These are phyloP conservation scores for Crotalus tigris DNA, from an alignment of 2,113 vertebrate species.

Conservation along the genomic window DNA sequence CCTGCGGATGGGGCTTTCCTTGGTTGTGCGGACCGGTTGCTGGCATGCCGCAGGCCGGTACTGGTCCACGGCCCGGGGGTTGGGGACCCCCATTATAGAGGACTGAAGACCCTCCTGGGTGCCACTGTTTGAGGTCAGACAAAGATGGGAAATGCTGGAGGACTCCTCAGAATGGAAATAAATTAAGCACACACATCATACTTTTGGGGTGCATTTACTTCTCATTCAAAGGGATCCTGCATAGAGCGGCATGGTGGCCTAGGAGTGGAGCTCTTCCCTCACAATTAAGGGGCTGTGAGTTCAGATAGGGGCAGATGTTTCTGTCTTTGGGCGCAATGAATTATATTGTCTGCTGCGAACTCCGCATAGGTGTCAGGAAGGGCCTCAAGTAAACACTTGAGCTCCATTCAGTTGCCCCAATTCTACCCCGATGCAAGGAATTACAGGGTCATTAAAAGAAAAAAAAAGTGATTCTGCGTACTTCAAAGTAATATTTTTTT, in stretches of 20 bases:
- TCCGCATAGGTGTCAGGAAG: not conserved
- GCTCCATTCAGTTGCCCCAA: not conserved
- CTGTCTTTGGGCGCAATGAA: not conserved
- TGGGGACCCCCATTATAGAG: too few species aligned
- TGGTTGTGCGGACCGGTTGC: too few species aligned
- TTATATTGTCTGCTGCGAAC: not conserved
- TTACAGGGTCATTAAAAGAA: not conserved
- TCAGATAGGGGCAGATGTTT: not conserved
- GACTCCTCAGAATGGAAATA: not conserved
- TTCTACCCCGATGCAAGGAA: not conserved
- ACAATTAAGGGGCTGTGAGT: too few species aligned
- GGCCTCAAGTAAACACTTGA: not conserved
- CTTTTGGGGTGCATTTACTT: not conserved
- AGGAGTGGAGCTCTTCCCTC: too few species aligned
- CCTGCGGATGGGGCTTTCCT: too few species aligned
- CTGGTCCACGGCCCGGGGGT: too few species aligned
- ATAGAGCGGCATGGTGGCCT: not conserved
- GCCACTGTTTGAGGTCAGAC: not conserved
- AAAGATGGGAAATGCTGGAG: not conserved
- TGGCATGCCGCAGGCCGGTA: too few species aligned
- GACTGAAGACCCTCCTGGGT: not conserved
- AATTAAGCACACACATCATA: not conserved
- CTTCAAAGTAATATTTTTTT: not conserved
- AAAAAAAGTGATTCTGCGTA: not conserved
- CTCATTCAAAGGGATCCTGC: not conserved